Base-by-base conservation (phyloP, 1,140 invertebrate species). In the Eciton burchellii region DNA sequence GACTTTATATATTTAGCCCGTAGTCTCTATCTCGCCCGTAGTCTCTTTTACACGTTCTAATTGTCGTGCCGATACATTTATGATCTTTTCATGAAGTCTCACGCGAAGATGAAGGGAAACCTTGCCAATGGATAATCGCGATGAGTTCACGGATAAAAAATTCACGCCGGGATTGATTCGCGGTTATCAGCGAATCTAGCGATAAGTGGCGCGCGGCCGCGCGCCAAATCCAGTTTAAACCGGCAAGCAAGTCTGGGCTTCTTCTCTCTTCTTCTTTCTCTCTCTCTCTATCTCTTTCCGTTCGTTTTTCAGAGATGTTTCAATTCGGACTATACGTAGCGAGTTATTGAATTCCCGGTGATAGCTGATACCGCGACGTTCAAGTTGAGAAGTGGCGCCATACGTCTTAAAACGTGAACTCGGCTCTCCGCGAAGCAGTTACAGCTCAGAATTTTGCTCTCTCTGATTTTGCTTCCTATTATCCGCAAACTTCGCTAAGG, bases 151-250 rank as follows among this genome's bases (percentile, higher is more conserved):
- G 63, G 14, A 6, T 35, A 24, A 57, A 41, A 49, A n/a, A 49
- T 52, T 43, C 9, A 5, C 21, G 9, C 21, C 41, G 21, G 52
- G 43, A 43, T 56, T 49, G 11, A 56, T 11, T 29, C 5, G n/a
- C 14, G 9, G 29, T 60, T 41, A 49, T 74, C 43, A 49, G 1
- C 45, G 8, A 76, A 41, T 76, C 14, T 8, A 63, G 19, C 41
- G 45, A 52, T 14, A 63, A 76, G 45, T 63, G 29, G 1, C 26
- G 11, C 35, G 21, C 59, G 71, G 71, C 41, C 56, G n/a, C 4
- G 24, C 19, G 71, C 56, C 71, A 74, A 49, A 60, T 60, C 56
- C 56, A 26, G 16, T 11, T 73, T 73, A 73, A n/a, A 19, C 70
- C 3, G 41, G 19, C 21, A 19, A 45, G 56, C 8, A 73, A 73